Base-by-base conservation (phyloP, 2,113 vertebrate species). In the Microcebus jonahi region DNA sequence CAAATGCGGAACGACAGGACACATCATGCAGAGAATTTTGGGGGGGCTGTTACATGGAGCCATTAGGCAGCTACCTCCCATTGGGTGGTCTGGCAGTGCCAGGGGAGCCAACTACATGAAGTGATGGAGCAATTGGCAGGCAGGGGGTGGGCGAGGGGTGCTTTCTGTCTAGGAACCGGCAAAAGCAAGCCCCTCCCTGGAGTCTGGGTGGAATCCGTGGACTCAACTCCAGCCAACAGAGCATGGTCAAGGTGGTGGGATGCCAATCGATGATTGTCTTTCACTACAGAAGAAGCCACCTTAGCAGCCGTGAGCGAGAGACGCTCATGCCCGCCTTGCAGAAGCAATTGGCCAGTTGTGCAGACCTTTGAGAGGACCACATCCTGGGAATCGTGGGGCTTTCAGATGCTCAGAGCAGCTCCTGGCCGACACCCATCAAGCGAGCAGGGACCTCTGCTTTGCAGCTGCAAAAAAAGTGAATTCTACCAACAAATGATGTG, bases 81-180 rank as follows among this genome's bases (percentile, higher is more conserved):
- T 5, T 14, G 13, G 4, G 11, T 34, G n/a, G 42, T 21, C 18
- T 3, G 57, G n/a, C 4, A 2, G n/a, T 21, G 70, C 45, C 21
- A 59, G 3, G 0, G 2, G 14, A n/a, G 29, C 36, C 57, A 13
- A 3, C 25, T 7, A 3, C 15, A 3, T 12, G 48, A 20, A 7
- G 45, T 9, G 27, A 29, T 13, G 13, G 63, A 0, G 4, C 42
- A 12, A 25, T 2, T 0, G 4, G 1, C 0, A 5, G 3, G 17
- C 67, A 21, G 34, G 67, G 11, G 27, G 6, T 1, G 7, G 2
- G 23, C 0, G 8, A 2, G 4, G 48, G 15, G 23, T 17, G 3
- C 4, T 50, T 77, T 13, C 6, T 0, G 1, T 5, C 2, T 7
- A 17, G 14, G 11, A 55, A 34, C 39, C 21, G 20, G 15, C 21